These are phyloP conservation scores for Melanotaenia parkinsoni DNA, from an alignment of 2,797 vertebrate genomes.

Conservation along the genomic window DNA sequence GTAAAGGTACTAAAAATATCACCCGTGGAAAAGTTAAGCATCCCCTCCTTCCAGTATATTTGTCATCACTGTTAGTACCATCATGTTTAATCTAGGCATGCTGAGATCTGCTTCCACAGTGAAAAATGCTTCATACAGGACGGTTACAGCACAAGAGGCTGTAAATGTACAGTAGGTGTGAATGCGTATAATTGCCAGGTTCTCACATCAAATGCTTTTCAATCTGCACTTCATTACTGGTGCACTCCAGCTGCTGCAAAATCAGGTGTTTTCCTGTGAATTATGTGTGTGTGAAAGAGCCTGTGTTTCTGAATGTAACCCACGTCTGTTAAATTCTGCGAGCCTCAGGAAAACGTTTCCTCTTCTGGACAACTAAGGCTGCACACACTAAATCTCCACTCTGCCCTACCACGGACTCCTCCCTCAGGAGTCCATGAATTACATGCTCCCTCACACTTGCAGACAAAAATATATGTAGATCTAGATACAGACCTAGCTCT, in stretches of 20 bases:
- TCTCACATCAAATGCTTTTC: conserved; percentile 62
- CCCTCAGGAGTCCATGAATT: conserved; percentile 36
- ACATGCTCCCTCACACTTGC: conserved; percentile 15
- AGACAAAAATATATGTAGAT: conserved; percentile 2
- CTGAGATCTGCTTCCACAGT: conserved; percentile 49
- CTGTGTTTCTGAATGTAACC: conserved; percentile 37
- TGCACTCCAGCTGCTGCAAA: conserved; percentile 41
- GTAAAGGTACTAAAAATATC: conserved; percentile 26
- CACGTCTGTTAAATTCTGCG: conserved; percentile 52
- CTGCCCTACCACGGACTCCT: conserved; percentile 49
- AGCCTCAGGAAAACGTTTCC: conserved; percentile 70
- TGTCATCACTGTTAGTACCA: conserved; percentile 52
- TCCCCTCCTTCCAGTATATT: conserved; percentile 47
- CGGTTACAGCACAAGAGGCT: neutral
- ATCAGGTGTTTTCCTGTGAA: conserved; percentile 54
- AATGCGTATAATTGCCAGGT: conserved; percentile 52
- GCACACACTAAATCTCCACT: conserved; percentile 62
- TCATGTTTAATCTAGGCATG: conserved; percentile 43
- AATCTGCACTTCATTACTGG: conserved; percentile 60
- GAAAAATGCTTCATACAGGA: conserved; percentile 8
- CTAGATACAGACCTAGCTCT: too few relatives aligned
- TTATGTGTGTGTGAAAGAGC: conserved; percentile 21
- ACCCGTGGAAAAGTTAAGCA: conserved; percentile 63
- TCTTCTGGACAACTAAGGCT: conserved; percentile 56
- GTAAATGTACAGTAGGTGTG: conserved; percentile 38